These are phyloP conservation scores for Perizoma affinitatum DNA, from an alignment of 2,888 invertebrate species.

Conservation along the genomic window DNA sequence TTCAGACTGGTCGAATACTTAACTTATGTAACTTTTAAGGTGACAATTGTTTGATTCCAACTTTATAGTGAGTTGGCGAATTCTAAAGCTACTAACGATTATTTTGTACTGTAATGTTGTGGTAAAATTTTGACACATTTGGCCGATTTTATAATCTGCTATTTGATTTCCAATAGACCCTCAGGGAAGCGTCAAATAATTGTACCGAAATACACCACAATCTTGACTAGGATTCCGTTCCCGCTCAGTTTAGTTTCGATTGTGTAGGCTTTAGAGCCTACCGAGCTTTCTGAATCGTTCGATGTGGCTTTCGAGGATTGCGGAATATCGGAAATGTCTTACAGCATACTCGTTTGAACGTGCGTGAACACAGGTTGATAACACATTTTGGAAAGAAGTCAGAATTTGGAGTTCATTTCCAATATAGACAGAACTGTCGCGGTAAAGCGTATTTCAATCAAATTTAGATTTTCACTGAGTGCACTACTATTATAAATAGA, in stretches of 20 bases:
- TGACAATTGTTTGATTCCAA: constrained; percentile 72
- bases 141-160: too few species aligned
- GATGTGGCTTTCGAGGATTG: constrained; percentile 50
- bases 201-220: constrained; percentile 35
- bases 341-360: constrained; percentile 39
- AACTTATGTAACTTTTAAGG: constrained; percentile 80
- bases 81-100: constrained; percentile 38
- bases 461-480: too few species aligned
- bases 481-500: too few species aligned
- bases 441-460: neutral
- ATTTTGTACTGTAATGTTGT: too few species aligned
- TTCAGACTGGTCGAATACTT: constrained; percentile 68
- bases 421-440: neutral
- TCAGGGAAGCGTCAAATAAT: constrained; percentile 28
- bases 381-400: constrained; percentile 9
- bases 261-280: constrained; percentile 53
- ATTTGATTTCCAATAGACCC: too few species aligned
- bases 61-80: constrained; percentile 57
- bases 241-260: constrained; percentile 56
- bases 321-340: constrained; percentile 52
- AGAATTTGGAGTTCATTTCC: neutral
- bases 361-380: constrained; percentile 43
- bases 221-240: constrained; percentile 45
- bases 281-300: constrained; percentile 50
- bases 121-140: neutral